phyloP scores from a whole-genome alignment of 2,113 vertebrate species.

The Empidonax alnorum region DNA sequence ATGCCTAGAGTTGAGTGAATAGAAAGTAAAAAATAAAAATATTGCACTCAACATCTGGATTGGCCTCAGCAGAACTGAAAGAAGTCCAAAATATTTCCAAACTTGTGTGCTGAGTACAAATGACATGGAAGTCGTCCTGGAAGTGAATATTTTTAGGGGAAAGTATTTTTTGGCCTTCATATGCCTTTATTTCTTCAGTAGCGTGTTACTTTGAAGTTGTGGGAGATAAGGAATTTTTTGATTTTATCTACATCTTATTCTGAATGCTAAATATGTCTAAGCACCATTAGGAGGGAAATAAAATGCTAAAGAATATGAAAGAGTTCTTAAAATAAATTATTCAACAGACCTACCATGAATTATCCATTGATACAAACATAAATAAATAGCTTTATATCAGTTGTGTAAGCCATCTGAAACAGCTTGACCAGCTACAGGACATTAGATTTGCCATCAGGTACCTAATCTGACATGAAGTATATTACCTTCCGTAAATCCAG shows the following conservation, averaged over 20 bases:
- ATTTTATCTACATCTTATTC: neutral
- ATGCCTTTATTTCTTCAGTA: conserved; percentile 28
- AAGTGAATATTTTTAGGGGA: neutral
- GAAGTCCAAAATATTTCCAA: conserved; percentile 36
- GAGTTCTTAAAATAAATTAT: conserved; percentile 70
- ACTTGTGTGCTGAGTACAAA: conserved; percentile 26
- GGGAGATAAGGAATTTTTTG: neutral
- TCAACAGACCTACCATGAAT: conserved; percentile 52
- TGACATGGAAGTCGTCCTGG: conserved; percentile 23
- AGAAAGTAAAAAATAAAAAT: conserved; percentile 57
- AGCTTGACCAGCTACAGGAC: conserved; percentile 33
- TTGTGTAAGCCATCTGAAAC: conserved; percentile 47
- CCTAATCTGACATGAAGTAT: neutral
- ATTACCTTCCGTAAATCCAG: neutral
- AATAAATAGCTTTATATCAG: conserved; percentile 56
- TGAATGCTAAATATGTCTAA: conserved; percentile 39
- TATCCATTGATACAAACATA: conserved; percentile 62
- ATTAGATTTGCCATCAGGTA: neutral
- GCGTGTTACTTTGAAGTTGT: conserved; percentile 27
- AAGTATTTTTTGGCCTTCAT: neutral
- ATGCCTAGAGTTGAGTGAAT: conserved; percentile 22
- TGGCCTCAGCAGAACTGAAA: conserved; percentile 31
- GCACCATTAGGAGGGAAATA: conserved; percentile 11
- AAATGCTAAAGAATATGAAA: conserved; percentile 61
- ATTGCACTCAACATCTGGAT: conserved; percentile 54